Conservation (phyloP, 2,888 invertebrate genomes). For the Hesperia comma region DNA sequence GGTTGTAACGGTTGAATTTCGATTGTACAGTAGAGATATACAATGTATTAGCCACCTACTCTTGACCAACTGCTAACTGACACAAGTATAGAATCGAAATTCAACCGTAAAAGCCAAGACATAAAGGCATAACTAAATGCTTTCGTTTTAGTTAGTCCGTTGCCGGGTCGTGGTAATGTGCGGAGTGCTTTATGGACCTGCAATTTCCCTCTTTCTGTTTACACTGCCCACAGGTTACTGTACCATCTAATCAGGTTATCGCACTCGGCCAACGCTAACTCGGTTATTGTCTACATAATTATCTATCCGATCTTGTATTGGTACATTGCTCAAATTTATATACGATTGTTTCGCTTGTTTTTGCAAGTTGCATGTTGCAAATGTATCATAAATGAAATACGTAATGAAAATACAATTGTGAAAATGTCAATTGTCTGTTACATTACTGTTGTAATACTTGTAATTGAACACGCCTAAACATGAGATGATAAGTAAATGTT, state of each 20-base stretch:
- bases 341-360: slow-evolving; percentile 22
- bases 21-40: too few species aligned
- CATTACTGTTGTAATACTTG: slow-evolving; percentile 28
- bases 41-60: too few species aligned
- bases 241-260: slow-evolving; percentile 70
- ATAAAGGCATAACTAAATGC: too few species aligned
- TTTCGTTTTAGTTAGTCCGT: too few species aligned
- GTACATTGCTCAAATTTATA: slow-evolving; percentile 12
- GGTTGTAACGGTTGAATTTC: too few species aligned
- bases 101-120: too few species aligned
- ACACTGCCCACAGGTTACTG: slow-evolving; percentile 66
- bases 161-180: too few species aligned
- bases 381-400: slow-evolving; percentile 31
- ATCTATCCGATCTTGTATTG: slow-evolving; percentile 32
- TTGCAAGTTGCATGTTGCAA: slow-evolving; percentile 24
- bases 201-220: slow-evolving; percentile 73
- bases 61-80: too few species aligned
- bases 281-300: slow-evolving; percentile 39
- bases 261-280: slow-evolving; percentile 18
- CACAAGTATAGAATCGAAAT: too few species aligned
- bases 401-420: slow-evolving; percentile 25
- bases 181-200: too few species aligned
- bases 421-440: slow-evolving; percentile 33
- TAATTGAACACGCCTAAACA: slow-evolving; percentile 33
- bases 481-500: slow-evolving; percentile 31